Evolutionary conservation across 2,888 invertebrate genomes (phyloP).

Genomic region (Cerastis leucographa): DNA sequence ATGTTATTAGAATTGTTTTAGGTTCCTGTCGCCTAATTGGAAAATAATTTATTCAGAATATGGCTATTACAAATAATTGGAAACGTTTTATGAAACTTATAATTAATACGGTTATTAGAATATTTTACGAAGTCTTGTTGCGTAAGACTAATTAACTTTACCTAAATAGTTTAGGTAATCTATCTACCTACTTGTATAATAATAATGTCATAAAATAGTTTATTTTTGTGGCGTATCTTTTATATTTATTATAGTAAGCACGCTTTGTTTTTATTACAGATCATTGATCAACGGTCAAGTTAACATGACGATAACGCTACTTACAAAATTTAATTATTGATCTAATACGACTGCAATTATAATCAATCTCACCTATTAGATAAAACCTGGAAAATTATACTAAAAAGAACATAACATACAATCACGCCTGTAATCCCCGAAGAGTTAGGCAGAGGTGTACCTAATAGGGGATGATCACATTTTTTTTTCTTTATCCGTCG

Average conservation of each 20-base stretch:
- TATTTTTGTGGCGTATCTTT: neutral
- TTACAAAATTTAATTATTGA: neutral
- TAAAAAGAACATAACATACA: neutral
- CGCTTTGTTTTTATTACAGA: conserved; percentile 6
- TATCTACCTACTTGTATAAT: neutral
- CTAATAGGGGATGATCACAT: no score
- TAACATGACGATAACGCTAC: conserved; percentile 1
- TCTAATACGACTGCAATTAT: neutral
- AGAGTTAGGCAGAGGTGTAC: no score
- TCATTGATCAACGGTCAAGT: conserved; percentile 14
- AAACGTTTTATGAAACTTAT: conserved; percentile 15
- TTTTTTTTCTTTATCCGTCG: no score
- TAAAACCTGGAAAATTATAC: no score
- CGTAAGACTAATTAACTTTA: conserved; percentile 27
- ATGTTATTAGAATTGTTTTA: neutral
- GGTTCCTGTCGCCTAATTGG: neutral
- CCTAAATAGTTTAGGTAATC: neutral
- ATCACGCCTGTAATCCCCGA: no score
- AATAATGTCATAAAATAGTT: neutral
- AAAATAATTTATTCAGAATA: conserved; percentile 7
- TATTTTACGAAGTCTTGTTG: conserved; percentile 9
- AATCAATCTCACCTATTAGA: neutral
- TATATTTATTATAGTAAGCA: neutral
- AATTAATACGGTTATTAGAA: neutral
- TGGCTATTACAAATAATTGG: neutral